A percentile compares a stretch with the other conserved stretches of the same genome.
These are phyloP conservation scores for Cynodonichthys magdalenae DNA, from an alignment of 2,797 vertebrate genomes.

Conservation along the genomic window DNA sequence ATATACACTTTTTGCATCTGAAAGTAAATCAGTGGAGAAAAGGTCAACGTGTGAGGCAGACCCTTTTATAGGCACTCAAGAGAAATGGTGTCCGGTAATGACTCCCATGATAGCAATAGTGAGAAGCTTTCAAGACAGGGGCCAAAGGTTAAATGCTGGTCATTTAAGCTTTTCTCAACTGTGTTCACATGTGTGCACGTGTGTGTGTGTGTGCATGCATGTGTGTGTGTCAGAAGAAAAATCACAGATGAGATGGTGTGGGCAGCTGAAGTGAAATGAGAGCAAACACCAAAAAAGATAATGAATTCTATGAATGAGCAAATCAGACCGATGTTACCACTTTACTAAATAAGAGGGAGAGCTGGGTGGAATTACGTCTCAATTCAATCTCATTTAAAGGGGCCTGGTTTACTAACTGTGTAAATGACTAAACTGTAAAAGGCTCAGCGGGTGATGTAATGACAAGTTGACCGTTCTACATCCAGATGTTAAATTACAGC, in stretches of 20 bases:
- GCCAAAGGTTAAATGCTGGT: constrained; percentile 35
- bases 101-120: constrained; percentile 65
- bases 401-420: neutral
- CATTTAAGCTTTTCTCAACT: constrained; percentile 21
- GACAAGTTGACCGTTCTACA: neutral
- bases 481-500: neutral
- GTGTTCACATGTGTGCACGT: constrained; percentile 8
- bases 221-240: constrained; percentile 6
- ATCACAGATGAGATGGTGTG: neutral
- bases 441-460: neutral
- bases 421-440: neutral
- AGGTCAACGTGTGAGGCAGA: constrained; percentile 57
- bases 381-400: constrained; percentile 30
- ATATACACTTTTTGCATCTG: constrained; percentile 36
- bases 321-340: constrained; percentile 32
- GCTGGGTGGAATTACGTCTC: constrained; percentile 33
- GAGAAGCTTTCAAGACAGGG: constrained; percentile 40
- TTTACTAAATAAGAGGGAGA: constrained; percentile 25
- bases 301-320: constrained; percentile 22
- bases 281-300: constrained; percentile 15
- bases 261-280: neutral
- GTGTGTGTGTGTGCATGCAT: constrained; percentile 5
- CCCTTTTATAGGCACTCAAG: constrained; percentile 72
- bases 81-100: constrained; percentile 57
- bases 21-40: constrained; percentile 51